Base-by-base conservation (phyloP, 1,140 invertebrate genomes). In the Acromyrmex charruanus region DNA sequence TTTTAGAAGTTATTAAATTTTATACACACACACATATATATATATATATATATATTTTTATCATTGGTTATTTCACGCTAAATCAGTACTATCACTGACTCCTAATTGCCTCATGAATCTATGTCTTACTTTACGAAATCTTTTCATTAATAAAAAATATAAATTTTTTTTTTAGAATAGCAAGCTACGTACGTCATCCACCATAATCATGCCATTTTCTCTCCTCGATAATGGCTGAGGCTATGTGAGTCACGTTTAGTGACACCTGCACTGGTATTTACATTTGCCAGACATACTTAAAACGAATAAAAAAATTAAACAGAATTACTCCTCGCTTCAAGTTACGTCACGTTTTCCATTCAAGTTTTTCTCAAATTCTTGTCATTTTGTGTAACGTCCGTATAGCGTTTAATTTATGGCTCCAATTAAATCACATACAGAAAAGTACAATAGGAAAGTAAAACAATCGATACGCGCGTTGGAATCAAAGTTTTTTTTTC, bases 171-270 rank as follows among this genome's bases (percentile, higher is more conserved):
- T 7, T 9, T 53, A 25, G 14, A 0, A 25, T 14, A 18, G 44
- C 18, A 18, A 3, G 4, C 49, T 55, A 69, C 0, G n/a, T 35
- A n/a, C n/a, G 28, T 28, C 21, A 55, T 39, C 25, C 44, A 63
- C n/a, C 63, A 35, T 80, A 51, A 65, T 66, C 75, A 12, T 65
- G n/a, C 59, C 39, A 65, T 63, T 80, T 39, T 65, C 75, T 65
- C 25, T 49, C 12, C 21, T 53, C 25, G 28, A 35, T 35, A 55
- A 80, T 68, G 63, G n/a, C 28, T 69, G 61, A 2, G 28, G 68
- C 44, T 68, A 18, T 53, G 14, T 80, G 77, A 79, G 77, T 79
- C 77, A 68, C 39, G 14, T 80, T 68, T 63, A 55, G 49, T 80
- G 77, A 80, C 77, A 80, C 61, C 44, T 68, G 49, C 28, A 25